These are phyloP conservation scores for Trichosurus vulpecula DNA, from an alignment of 2,797 vertebrate genomes.

Conservation along the genomic window DNA sequence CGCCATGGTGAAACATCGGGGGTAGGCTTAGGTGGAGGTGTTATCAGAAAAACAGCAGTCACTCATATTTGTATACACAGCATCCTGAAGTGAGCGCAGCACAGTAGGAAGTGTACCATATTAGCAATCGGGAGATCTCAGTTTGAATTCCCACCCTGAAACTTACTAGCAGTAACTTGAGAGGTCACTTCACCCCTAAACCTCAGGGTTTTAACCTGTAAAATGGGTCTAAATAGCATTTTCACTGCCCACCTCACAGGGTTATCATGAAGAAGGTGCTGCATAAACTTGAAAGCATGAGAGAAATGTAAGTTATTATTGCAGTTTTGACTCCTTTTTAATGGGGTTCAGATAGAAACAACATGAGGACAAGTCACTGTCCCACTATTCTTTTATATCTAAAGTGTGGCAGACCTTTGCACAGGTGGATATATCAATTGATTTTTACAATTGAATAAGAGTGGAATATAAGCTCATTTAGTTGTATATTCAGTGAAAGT, in stretches of 20 bases:
- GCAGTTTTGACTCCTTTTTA: neutral
- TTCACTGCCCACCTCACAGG: neutral
- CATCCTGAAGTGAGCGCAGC: neutral
- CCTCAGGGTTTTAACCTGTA: neutral
- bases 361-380: neutral
- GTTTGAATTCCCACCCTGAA: neutral
- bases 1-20: neutral
- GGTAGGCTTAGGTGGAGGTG: neutral
- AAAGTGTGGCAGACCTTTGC: neutral
- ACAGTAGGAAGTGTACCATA: neutral
- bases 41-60: neutral
- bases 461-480: no score
- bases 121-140: neutral
- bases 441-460: no score
- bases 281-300: neutral
- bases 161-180: neutral
- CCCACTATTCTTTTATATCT: neutral
- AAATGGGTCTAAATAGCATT: neutral
- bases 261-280: neutral
- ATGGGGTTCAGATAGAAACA: neutral
- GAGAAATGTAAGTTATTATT: neutral
- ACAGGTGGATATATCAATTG: neutral
- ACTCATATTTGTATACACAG: neutral
- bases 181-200: neutral
- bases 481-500: neutral